Conservation (phyloP, 1,140 invertebrate genomes). For the Ceratosolen fusciceps region DNA sequence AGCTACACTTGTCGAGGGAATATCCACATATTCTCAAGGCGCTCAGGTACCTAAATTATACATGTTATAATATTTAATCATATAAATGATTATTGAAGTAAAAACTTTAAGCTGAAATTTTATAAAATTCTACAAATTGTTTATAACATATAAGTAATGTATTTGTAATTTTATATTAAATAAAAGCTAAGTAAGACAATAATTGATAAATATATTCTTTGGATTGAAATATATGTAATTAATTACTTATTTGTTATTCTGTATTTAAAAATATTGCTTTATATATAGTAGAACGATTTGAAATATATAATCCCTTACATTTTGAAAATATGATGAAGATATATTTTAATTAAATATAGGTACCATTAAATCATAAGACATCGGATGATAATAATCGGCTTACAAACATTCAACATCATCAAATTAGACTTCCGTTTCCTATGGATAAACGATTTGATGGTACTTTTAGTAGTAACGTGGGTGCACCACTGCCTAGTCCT, state of each 20-base stretch:
- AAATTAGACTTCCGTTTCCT: constrained; percentile 55
- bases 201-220: too few relatives aligned
- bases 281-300: too few relatives aligned
- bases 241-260: neutral
- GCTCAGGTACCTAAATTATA: constrained; percentile 36
- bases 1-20: constrained; percentile 70
- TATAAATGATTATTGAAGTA: too few relatives aligned
- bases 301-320: too few relatives aligned
- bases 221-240: neutral
- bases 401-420: constrained; percentile 51
- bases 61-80: too few relatives aligned
- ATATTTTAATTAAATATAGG: constrained; percentile 9
- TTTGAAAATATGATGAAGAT: too few relatives aligned
- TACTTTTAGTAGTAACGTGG: constrained; percentile 52
- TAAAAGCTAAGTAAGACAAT: too few relatives aligned
- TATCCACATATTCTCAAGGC: constrained; percentile 23
- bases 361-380: constrained; percentile 50
- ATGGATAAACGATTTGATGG: constrained; percentile 55
- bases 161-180: too few relatives aligned
- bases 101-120: too few relatives aligned
- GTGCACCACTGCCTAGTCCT: constrained; percentile 66
- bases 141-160: too few relatives aligned
- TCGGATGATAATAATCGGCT: constrained; percentile 62
- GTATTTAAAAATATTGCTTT: neutral
- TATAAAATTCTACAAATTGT: too few relatives aligned